These are phyloP conservation scores for Brachyopa scutellaris DNA, from an alignment of 2,888 invertebrate genomes.

Conservation along the genomic window DNA sequence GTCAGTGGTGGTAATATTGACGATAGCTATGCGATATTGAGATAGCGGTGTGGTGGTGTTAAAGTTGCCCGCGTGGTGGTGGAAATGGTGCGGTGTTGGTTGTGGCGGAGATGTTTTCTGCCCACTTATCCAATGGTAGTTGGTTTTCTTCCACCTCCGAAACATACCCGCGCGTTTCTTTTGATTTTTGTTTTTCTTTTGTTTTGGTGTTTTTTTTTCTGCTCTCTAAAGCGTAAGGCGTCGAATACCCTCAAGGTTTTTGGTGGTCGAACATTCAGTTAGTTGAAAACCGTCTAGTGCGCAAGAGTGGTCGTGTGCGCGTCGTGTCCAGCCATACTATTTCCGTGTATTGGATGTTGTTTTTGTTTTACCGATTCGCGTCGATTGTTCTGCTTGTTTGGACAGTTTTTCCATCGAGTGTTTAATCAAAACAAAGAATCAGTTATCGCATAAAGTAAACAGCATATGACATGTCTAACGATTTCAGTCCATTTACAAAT, in stretches of 20 bases:
- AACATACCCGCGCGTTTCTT: constrained; percentile 33
- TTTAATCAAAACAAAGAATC: constrained; percentile 42
- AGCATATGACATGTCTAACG: constrained; percentile 52
- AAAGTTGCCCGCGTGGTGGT: constrained; percentile 19
- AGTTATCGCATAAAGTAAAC: constrained; percentile 10
- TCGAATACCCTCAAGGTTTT: constrained; percentile 81
- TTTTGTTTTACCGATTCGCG: constrained; percentile 22
- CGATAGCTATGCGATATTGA: constrained; percentile 28
- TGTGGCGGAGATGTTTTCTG: constrained; percentile 58
- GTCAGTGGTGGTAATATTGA: constrained; percentile 24
- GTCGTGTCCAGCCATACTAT: constrained; percentile 66
- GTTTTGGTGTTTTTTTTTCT: constrained; percentile 8
- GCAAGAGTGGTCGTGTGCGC: constrained; percentile 76
- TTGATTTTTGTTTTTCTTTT: constrained; percentile 4
- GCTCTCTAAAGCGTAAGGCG: constrained; percentile 71
- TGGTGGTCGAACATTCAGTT: constrained; percentile 74
- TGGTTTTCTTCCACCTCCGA: constrained; percentile 60
- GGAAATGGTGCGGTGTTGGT: constrained; percentile 37
- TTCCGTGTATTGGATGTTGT: constrained; percentile 58
- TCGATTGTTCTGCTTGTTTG: constrained; percentile 29
- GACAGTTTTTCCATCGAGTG: constrained; percentile 15
- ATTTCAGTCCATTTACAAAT: not conserved
- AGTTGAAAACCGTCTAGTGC: constrained; percentile 76
- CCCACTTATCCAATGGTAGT: constrained; percentile 70
- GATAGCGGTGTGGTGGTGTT: constrained; percentile 56